Percentiles rank a stretch among this genome's conserved stretches.
Conservation (phyloP, 2,888 invertebrate genomes). For the Folsomia candida region DNA sequence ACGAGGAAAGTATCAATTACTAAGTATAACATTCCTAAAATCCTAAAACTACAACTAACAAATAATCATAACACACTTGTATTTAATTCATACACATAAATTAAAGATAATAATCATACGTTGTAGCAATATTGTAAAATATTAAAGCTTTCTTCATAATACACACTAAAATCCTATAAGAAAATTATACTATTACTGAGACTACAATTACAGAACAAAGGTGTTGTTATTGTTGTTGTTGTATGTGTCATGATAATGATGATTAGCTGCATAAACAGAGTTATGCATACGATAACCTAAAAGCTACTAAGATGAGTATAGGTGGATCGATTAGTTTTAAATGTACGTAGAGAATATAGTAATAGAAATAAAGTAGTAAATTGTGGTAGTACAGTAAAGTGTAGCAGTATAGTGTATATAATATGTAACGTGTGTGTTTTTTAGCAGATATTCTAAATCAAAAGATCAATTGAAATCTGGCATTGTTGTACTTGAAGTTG, state of each 20-base stretch:
- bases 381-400: too few species aligned
- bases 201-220: background rate
- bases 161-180: background rate
- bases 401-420: too few species aligned
- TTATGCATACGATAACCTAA: background rate
- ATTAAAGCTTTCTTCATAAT: too few species aligned
- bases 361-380: too few species aligned
- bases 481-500: background rate
- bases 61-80: too few species aligned
- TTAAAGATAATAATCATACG: too few species aligned
- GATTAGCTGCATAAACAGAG: background rate
- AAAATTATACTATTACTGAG: background rate
- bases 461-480: background rate
- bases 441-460: too few species aligned
- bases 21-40: too few species aligned
- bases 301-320: background rate
- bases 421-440: too few species aligned
- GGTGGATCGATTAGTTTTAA: background rate
- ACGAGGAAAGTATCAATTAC: background rate
- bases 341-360: background rate
- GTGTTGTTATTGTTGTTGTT: background rate
- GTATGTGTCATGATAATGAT: background rate
- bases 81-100: too few species aligned
- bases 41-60: too few species aligned
- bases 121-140: too few species aligned